These are phyloP conservation scores for Drosophila demipolita DNA, from an alignment of 2,888 invertebrate genomes.

Conservation along the genomic window DNA sequence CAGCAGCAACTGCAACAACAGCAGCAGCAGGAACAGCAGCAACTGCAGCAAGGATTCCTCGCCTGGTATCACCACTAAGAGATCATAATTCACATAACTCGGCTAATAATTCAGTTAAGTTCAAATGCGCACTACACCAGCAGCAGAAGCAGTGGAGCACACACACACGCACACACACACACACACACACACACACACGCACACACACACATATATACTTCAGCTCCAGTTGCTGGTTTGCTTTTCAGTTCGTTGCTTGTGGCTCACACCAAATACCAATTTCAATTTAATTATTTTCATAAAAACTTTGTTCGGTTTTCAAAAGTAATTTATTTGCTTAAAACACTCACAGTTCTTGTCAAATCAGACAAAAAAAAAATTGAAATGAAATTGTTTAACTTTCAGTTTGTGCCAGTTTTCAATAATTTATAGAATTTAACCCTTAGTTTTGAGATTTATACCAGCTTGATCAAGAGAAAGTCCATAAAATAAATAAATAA, in stretches of 20 bases:
- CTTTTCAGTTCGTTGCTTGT: neutral
- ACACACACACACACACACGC: neutral
- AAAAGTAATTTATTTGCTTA: neutral
- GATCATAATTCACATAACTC: conserved; percentile 79
- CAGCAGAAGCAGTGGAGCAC: conserved; percentile 14
- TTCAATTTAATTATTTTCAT: neutral
- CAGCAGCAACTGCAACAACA: conserved; percentile 7
- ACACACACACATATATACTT: conserved; percentile 5
- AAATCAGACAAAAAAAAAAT: neutral
- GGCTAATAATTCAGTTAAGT: conserved; percentile 80
- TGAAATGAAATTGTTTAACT: neutral
- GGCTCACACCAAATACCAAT: neutral
- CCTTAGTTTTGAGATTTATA: neutral
- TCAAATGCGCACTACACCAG: conserved; percentile 69
- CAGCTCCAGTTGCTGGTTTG: neutral
- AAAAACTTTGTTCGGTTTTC: neutral
- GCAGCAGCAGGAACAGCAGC: conserved; percentile 12
- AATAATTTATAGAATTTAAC: neutral
- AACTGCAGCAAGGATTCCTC: conserved; percentile 22
- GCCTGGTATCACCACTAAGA: conserved; percentile 70
- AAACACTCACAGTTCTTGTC: neutral
- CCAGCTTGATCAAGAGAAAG: neutral
- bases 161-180: conserved; percentile 11
- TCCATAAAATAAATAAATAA: neutral
- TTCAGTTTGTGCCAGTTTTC: neutral